Conservation (phyloP, 1,140 invertebrate genomes). For the Sipha flava region DNA sequence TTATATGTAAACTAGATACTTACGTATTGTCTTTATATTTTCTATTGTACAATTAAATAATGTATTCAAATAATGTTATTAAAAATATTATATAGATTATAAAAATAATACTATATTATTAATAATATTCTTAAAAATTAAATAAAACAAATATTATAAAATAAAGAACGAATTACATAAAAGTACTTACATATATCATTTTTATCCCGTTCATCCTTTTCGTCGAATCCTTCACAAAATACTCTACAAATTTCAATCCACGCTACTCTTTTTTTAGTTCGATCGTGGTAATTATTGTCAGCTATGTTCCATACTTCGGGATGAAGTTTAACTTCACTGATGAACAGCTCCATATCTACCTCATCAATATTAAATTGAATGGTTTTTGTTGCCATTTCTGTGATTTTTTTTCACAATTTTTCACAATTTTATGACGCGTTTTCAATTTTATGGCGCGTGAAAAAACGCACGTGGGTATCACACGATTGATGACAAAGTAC, state of each 20-base stretch:
- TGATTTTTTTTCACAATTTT: no score
- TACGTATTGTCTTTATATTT: no score
- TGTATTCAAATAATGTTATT: no score
- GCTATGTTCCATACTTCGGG: neutral
- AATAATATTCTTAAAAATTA: no score
- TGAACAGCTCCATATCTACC: neutral
- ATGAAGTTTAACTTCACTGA: neutral
- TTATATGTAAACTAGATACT: no score
- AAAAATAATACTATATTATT: no score
- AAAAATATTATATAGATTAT: no score
- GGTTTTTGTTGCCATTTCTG: neutral
- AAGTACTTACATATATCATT: neutral
- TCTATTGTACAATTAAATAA: no score
- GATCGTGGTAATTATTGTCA: neutral
- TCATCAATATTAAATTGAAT: neutral
- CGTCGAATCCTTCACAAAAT: neutral
- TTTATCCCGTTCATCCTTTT: neutral
- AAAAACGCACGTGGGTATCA: neutral
- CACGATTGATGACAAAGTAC: no score
- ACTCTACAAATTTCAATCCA: neutral
- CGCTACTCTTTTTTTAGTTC: neutral
- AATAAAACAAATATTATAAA: no score
- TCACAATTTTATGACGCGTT: neutral
- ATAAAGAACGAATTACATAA: neutral
- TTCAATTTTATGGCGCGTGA: no score